Conservation (phyloP, 2,888 invertebrate genomes). For the Smittia sp. region DNA sequence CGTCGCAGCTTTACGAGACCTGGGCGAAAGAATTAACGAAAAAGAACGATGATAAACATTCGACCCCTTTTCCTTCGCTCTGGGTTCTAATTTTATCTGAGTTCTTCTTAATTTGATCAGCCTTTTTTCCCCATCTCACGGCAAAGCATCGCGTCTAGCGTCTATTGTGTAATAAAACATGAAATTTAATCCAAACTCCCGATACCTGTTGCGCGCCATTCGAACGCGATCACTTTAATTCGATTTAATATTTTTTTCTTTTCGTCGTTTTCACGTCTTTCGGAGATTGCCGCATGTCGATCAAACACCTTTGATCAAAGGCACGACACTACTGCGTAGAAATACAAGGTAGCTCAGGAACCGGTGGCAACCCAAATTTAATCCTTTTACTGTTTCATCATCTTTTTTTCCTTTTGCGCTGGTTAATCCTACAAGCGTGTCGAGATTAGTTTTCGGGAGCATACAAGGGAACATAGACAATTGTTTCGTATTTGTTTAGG, state of each 20-base stretch:
- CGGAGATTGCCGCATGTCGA: conserved; percentile 32
- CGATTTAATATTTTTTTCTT: conserved; percentile 28
- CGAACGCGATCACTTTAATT: conserved; percentile 37
- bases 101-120: too few relatives aligned
- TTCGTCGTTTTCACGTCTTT: not conserved
- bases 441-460: too few relatives aligned
- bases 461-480: too few relatives aligned
- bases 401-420: too few relatives aligned
- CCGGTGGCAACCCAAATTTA: not conserved
- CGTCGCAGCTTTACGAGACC: too few relatives aligned
- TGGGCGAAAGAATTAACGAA: too few relatives aligned
- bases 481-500: too few relatives aligned
- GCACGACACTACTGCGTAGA: not conserved
- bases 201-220: conserved; percentile 32
- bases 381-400: not conserved
- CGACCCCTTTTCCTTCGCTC: too few relatives aligned
- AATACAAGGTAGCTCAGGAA: not conserved
- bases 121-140: not conserved
- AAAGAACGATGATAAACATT: too few relatives aligned
- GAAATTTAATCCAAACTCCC: not conserved
- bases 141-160: not conserved
- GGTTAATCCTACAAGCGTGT: too few relatives aligned
- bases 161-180: conserved; percentile 28
- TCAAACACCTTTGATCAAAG: not conserved
- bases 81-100: too few relatives aligned